Conservation (phyloP, 1,140 invertebrate genomes). For the Lethocerus indicus region DNA sequence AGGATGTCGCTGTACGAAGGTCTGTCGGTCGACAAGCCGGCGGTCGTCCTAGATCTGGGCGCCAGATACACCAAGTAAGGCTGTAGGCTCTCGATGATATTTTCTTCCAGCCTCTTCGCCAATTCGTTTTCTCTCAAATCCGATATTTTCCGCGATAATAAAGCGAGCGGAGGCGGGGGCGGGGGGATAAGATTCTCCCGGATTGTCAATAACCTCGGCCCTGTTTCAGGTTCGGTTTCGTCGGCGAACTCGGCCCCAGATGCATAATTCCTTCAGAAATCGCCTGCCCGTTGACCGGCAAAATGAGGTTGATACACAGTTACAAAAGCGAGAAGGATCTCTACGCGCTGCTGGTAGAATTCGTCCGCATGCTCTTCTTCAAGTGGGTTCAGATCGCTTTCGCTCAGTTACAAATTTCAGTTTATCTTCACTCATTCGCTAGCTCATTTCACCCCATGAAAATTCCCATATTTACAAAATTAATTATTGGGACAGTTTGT, state of each 20-base stretch:
- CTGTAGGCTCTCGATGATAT: too few species aligned
- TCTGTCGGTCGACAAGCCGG: constrained; percentile 17
- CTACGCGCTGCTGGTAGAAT: constrained; percentile 72
- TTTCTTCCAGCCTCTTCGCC: too few species aligned
- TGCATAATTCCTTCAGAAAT: constrained; percentile 71
- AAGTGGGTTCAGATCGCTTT: too few species aligned
- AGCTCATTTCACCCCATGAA: too few species aligned
- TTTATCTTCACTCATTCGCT: too few species aligned
- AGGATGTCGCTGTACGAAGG: constrained; percentile 17
- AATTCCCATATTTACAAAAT: too few species aligned
- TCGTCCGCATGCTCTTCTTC: constrained; percentile 76
- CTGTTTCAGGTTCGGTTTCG: constrained; percentile 68
- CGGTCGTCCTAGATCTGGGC: constrained; percentile 78
- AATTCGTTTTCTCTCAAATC: too few species aligned
- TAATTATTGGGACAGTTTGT: too few species aligned
- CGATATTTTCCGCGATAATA: too few species aligned
- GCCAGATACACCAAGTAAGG: constrained; percentile 82
- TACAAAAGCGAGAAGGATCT: constrained; percentile 57
- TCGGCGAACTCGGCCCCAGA: constrained; percentile 68
- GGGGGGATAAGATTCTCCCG: neutral
- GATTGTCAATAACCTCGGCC: constrained; percentile 8
- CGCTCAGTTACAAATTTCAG: too few species aligned
- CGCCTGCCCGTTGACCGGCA: constrained; percentile 42
- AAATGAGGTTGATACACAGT: constrained; percentile 46
- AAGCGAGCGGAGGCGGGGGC: too few species aligned